Evolutionary conservation across 2,888 invertebrate genomes (phyloP).

Genomic region (Ennomos quercinarius): DNA sequence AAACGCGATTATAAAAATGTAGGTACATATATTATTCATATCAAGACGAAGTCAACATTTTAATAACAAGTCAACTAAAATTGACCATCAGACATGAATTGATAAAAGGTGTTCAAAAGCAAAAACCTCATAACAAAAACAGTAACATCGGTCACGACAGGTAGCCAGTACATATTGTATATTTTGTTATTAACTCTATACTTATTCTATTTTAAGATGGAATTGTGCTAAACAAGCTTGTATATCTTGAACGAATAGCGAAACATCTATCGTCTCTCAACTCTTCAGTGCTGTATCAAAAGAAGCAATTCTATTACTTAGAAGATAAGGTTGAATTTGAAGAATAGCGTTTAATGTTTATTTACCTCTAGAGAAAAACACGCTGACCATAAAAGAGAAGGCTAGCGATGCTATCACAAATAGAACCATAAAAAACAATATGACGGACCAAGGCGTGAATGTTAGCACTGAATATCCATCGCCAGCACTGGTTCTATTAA

Average conservation of each 20-base stretch:
- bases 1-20: no score
- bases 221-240: constrained; percentile 8
- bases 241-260: constrained; percentile 4
- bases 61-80: no score
- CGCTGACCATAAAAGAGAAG: constrained; percentile 92
- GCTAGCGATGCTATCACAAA: constrained; percentile 90
- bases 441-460: constrained; percentile 87
- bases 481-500: constrained; percentile 73
- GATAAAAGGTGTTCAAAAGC: no score
- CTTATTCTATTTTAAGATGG: constrained; percentile 7
- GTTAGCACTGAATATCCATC: constrained; percentile 87
- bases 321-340: constrained; percentile 6
- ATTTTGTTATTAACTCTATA: neutral
- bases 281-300: neutral
- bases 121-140: no score
- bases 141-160: no score
- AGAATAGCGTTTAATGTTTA: neutral
- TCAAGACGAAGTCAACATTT: no score
- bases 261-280: neutral
- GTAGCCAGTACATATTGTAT: no score
- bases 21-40: no score
- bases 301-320: neutral
- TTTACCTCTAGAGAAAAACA: constrained; percentile 92
- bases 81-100: no score
- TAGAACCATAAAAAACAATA: constrained; percentile 90